Evolutionary conservation across 2,113 vertebrate genomes (phyloP).

Genomic region (Garra rufa): DNA sequence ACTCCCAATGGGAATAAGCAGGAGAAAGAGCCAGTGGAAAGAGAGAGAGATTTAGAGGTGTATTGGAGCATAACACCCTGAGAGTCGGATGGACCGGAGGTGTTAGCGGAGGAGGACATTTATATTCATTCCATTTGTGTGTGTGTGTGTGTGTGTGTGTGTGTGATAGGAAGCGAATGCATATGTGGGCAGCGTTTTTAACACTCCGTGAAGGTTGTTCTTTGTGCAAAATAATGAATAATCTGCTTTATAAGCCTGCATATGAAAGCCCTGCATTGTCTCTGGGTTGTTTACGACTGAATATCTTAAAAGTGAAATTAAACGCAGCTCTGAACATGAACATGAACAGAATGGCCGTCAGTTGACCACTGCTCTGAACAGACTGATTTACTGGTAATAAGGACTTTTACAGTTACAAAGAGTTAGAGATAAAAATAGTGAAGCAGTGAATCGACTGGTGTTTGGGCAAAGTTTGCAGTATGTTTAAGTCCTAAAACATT

Average conservation of each 20-base stretch:
- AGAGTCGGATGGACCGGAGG: conserved; percentile 12
- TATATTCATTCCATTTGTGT: conserved; percentile 15
- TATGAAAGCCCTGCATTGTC: not conserved
- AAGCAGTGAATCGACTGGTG: not conserved
- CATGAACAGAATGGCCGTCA: not conserved
- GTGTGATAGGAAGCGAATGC: not conserved
- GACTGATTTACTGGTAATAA: not conserved
- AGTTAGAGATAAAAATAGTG: too few relatives aligned
- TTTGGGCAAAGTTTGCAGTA: not conserved
- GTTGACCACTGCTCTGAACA: not conserved
- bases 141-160: conserved; percentile 22
- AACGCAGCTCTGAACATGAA: not conserved
- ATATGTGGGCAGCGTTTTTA: not conserved
- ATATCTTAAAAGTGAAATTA: not conserved
- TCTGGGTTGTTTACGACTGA: not conserved
- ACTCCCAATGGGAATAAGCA: not conserved
- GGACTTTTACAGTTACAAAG: too few relatives aligned
- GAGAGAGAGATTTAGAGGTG: conserved; percentile 14
- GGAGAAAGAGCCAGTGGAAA: not conserved
- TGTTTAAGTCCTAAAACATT: too few relatives aligned
- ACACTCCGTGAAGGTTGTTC: conserved; percentile 2
- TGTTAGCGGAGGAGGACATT: not conserved
- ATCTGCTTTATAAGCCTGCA: not conserved
- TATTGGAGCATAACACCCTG: not conserved
- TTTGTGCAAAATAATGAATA: conserved; percentile 1